phyloP scores from a whole-genome alignment of 2,113 vertebrate species.

The Sorex fumeus region DNA sequence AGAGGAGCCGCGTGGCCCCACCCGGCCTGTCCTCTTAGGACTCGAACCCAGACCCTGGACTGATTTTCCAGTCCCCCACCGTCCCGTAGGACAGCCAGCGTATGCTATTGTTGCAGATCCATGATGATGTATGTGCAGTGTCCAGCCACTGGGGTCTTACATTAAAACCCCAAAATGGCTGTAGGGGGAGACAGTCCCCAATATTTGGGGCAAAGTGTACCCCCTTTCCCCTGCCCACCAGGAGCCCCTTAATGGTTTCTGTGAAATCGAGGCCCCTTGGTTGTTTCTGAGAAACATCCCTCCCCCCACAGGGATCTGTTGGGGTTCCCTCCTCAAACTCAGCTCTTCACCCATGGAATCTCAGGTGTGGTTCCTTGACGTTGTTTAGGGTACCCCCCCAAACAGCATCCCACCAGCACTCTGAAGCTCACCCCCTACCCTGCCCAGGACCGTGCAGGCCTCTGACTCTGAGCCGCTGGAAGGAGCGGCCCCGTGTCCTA shows the following conservation, averaged over 20 bases:
- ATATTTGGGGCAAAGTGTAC: constrained; percentile 71
- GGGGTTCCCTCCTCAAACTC: neutral
- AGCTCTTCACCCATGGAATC: neutral
- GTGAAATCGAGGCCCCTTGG: constrained; percentile 83
- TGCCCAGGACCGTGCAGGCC: neutral
- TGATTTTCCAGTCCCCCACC: constrained; percentile 87
- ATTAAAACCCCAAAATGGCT: constrained; percentile 84
- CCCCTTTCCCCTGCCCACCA: constrained; percentile 31
- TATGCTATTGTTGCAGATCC: constrained; percentile 76
- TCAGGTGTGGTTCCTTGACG: neutral
- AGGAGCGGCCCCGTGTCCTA: neutral
- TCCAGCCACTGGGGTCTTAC: constrained; percentile 82
- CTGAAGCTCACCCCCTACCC: neutral
- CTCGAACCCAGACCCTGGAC: constrained; percentile 88
- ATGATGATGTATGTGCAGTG: constrained; percentile 69
- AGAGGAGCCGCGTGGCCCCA: constrained; percentile 91
- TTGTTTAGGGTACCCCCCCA: neutral
- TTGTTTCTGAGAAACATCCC: constrained; percentile 87
- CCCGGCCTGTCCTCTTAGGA: constrained; percentile 91
- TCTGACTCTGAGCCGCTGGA: neutral
- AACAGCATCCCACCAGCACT: neutral
- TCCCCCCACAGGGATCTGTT: neutral
- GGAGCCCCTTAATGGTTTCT: constrained; percentile 82
- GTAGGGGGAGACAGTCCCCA: constrained; percentile 54
- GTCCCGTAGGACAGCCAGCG: constrained; percentile 81